Evolutionary conservation across 64 coral and sea anemone species (phyloP).

Genomic region (Montipora efflorescens): DNA sequence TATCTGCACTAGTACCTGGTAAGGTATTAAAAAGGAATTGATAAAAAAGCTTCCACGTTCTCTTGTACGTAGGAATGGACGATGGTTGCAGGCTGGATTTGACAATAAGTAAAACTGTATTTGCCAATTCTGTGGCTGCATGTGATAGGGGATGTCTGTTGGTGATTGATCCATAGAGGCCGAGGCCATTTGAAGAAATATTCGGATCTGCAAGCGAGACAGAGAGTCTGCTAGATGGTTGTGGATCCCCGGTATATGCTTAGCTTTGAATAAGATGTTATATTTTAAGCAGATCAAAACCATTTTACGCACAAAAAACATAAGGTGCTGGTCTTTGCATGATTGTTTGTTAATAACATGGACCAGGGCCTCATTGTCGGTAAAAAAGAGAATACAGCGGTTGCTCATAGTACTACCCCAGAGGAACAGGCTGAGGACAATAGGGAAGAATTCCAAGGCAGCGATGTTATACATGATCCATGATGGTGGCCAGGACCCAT

Average conservation of each 20-base stretch:
- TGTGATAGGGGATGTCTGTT: slow-evolving; percentile 41
- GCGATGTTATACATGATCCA: slow-evolving; percentile 56
- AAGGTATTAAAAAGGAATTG: no score
- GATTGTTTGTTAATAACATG: slow-evolving; percentile 4
- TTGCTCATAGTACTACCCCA: slow-evolving; percentile 23
- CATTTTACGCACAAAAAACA: slow-evolving; percentile 56
- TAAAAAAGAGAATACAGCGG: slow-evolving; percentile 37
- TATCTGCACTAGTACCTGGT: no score
- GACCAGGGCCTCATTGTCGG: slow-evolving; percentile 22
- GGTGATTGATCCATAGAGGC: slow-evolving; percentile 13
- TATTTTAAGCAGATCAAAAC: slow-evolving; percentile 42
- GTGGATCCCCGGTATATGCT: slow-evolving; percentile 21
- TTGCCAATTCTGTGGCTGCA: slow-evolving; percentile 45
- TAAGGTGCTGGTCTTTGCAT: slow-evolving; percentile 38
- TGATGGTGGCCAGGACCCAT: slow-evolving; percentile 56
- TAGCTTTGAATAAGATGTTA: slow-evolving; percentile 54
- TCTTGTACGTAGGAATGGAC: slow-evolving; percentile 36
- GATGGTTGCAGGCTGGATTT: slow-evolving; percentile 55
- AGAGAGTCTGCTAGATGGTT: slow-evolving; percentile 56
- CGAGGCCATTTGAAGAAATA: slow-evolving; percentile 2
- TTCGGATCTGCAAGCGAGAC: slow-evolving; percentile 45
- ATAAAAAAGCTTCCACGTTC: slow-evolving; percentile 33
- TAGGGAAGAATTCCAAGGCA: slow-evolving; percentile 67
- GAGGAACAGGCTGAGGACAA: slow-evolving; percentile 38
- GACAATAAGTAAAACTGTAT: background rate